Evolutionary conservation across 2,888 invertebrate genomes (phyloP).

Genomic region (Pterostichus madidus): DNA sequence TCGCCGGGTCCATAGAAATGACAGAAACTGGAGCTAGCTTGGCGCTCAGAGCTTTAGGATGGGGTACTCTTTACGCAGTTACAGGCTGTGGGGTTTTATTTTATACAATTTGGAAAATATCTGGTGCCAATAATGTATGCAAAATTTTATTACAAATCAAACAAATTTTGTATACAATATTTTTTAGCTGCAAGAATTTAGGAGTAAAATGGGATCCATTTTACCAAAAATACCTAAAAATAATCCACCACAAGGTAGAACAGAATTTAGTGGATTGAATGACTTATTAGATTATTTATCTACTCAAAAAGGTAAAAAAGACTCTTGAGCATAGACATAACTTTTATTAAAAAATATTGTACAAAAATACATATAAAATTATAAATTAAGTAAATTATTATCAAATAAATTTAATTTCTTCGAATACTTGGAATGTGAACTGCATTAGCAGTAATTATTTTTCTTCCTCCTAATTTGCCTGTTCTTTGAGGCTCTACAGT

Average conservation of each 20-base stretch:
- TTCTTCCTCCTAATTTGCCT: slow-evolving; percentile 31
- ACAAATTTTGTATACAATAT: slow-evolving; percentile 14
- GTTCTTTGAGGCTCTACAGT: slow-evolving; percentile 17
- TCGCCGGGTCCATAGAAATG: slow-evolving; percentile 81
- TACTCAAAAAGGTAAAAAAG: slow-evolving; percentile 75
- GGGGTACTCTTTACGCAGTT: slow-evolving; percentile 93
- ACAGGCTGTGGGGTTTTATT: slow-evolving; percentile 90
- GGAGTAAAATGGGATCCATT: slow-evolving; percentile 87
- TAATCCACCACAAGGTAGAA: slow-evolving; percentile 88
- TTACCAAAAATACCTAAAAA: slow-evolving; percentile 89
- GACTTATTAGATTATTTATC: slow-evolving; percentile 90
- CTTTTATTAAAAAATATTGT: slow-evolving; percentile 19
- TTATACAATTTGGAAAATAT: slow-evolving; percentile 92
- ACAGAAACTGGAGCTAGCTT: slow-evolving; percentile 88
- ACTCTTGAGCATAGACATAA: slow-evolving; percentile 11
- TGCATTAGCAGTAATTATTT: slow-evolving; percentile 37
- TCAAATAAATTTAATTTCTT: slow-evolving; percentile 21
- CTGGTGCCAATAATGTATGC: slow-evolving; percentile 91
- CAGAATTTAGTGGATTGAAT: slow-evolving; percentile 91
- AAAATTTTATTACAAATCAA: slow-evolving; percentile 44
- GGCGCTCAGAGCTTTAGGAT: slow-evolving; percentile 90
- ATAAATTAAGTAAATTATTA: slow-evolving; percentile 37
- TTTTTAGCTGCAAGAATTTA: slow-evolving; percentile 88
- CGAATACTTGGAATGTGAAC: slow-evolving; percentile 54
- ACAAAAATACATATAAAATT: slow-evolving; percentile 1